Evolutionary conservation across 1,140 invertebrate genomes (phyloP).

Genomic region (Megalonaias nervosa): DNA sequence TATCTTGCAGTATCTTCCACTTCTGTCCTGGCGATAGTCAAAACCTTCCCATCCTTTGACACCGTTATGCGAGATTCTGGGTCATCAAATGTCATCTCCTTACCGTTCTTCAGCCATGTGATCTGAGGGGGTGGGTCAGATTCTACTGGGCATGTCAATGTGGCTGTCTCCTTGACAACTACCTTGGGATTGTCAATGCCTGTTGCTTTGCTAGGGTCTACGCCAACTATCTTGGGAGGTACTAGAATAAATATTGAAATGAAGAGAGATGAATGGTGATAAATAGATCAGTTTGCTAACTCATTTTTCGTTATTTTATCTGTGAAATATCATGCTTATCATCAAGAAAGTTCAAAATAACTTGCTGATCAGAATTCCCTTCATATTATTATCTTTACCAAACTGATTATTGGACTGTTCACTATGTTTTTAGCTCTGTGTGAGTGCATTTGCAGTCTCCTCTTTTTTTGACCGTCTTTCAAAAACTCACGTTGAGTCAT

Average conservation of each 20-base stretch:
- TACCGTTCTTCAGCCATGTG: slow-evolving; percentile 70
- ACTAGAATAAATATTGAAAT: slow-evolving; percentile 39
- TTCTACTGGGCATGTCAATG: slow-evolving; percentile 68
- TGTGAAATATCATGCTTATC: too few species aligned
- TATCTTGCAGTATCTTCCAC: slow-evolving; percentile 71
- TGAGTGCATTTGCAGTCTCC: too few species aligned
- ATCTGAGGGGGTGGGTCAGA: slow-evolving; percentile 71
- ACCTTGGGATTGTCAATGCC: slow-evolving; percentile 44
- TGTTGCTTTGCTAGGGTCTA: slow-evolving; percentile 10
- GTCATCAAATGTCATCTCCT: slow-evolving; percentile 33
- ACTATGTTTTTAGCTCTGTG: too few species aligned
- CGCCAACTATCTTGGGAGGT: slow-evolving; percentile 50
- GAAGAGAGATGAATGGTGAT: too few species aligned
- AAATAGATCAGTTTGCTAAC: too few species aligned
- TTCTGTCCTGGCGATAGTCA: slow-evolving; percentile 53
- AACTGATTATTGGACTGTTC: too few species aligned
- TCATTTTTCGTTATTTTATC: too few species aligned
- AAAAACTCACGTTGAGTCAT: too few species aligned
- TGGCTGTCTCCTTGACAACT: slow-evolving; percentile 50
- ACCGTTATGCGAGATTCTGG: slow-evolving; percentile 39
- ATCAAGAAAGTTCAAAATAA: too few species aligned
- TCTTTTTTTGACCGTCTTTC: too few species aligned
- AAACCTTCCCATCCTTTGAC: slow-evolving; percentile 49
- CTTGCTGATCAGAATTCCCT: too few species aligned
- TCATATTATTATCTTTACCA: too few species aligned